These are phyloP conservation scores for Drosophila kohkoa DNA, from an alignment of 1,140 invertebrate species.

Conservation along the genomic window DNA sequence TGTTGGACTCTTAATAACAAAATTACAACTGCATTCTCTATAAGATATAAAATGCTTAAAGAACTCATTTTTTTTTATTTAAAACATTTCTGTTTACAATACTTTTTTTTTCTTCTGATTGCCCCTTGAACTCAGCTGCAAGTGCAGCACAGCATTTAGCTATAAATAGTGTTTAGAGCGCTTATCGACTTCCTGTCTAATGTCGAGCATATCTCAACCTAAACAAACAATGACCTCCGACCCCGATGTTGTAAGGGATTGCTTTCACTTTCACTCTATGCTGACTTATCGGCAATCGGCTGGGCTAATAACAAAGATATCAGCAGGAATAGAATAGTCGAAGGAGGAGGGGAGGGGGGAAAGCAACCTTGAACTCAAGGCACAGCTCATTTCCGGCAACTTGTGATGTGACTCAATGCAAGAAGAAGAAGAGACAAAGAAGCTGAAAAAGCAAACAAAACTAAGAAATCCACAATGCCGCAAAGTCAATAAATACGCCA, in stretches of 20 bases:
- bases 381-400: conserved; percentile 72
- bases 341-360: background rate
- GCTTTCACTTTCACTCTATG: conserved; percentile 22
- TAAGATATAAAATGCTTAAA: background rate
- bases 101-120: background rate
- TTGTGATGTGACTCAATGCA: conserved; percentile 23
- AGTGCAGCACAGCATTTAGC: conserved; percentile 24
- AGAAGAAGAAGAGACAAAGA: conserved; percentile 43
- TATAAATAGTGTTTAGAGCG: conserved; percentile 47
- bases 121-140: conserved; percentile 15
- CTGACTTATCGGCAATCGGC: conserved; percentile 35
- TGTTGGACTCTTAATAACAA: too few relatives aligned
- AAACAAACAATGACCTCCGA: conserved; percentile 42
- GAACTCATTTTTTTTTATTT: background rate
- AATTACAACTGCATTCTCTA: background rate
- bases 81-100: background rate
- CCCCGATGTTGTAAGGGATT: background rate
- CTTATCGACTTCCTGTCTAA: conserved; percentile 55
- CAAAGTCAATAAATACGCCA: conserved; percentile 80
- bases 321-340: conserved; percentile 22
- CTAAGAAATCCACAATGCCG: conserved; percentile 67
- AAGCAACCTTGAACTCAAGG: conserved; percentile 61
- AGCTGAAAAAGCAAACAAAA: conserved; percentile 35
- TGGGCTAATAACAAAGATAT: conserved; percentile 73
- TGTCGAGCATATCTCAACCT: conserved; percentile 33